These are phyloP conservation scores for Phaetusa simplex DNA, from an alignment of 2,113 vertebrate genomes.

Conservation along the genomic window DNA sequence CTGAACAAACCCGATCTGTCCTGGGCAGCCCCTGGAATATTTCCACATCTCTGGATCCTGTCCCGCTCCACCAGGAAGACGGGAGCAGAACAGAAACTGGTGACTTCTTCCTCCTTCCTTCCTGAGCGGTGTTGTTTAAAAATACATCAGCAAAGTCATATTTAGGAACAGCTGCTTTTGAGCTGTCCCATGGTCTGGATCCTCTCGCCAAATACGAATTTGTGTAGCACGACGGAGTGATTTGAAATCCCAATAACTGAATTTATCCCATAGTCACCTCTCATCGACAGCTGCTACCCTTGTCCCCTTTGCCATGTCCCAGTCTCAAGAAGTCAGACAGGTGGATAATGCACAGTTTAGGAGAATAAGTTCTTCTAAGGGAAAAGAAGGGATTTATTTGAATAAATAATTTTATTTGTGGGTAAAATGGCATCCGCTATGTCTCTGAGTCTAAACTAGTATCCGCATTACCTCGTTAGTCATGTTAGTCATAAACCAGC, in stretches of 20 bases:
- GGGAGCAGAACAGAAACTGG: not conserved
- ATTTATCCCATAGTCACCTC: not conserved
- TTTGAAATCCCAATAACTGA: not conserved
- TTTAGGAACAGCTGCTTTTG: not conserved
- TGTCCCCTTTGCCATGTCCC: not conserved
- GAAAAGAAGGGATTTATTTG: not conserved
- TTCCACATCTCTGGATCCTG: not conserved
- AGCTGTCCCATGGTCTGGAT: not conserved
- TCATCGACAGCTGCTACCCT: not conserved
- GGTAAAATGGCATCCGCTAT: not conserved
- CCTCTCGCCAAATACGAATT: rapidly evolving
- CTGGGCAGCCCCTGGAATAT: not conserved
- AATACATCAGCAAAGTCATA: not conserved
- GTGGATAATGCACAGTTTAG: not conserved
- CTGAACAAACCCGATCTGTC: not conserved
- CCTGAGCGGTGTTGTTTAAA: not conserved
- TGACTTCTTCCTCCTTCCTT: not conserved
- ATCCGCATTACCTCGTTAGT: not conserved
- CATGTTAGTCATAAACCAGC: not conserved
- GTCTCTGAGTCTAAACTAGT: not conserved
- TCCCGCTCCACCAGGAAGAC: not conserved
- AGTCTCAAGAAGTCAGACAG: not conserved
- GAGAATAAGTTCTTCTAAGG: not conserved
- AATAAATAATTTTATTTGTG: not conserved
- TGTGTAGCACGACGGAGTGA: rapidly evolving